These are phyloP conservation scores for Drosophila lacicola DNA, from an alignment of 2,888 invertebrate species.

Conservation along the genomic window DNA sequence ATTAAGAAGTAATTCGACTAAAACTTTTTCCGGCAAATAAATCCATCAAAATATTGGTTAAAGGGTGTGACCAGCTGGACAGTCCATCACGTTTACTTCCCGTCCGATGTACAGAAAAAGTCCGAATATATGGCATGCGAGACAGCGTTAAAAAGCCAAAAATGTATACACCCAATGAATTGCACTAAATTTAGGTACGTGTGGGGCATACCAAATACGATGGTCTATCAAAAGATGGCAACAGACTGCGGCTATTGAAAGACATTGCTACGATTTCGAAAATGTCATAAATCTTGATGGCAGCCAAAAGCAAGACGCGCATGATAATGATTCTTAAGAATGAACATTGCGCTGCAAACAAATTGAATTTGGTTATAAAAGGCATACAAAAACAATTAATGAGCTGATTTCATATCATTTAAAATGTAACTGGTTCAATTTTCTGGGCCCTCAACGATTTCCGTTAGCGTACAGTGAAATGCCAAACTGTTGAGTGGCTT, in stretches of 20 bases:
- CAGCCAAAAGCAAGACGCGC: conserved; percentile 51
- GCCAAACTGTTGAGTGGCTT: conserved; percentile 50
- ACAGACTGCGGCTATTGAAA: conserved; percentile 41
- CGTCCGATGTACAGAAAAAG: conserved; percentile 9
- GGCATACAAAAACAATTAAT: conserved; percentile 44
- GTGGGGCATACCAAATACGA: conserved; percentile 42
- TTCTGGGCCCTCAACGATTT: conserved; percentile 23
- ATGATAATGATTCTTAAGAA: conserved; percentile 56
- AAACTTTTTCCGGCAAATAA: conserved; percentile 26
- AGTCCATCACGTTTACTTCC: conserved; percentile 22
- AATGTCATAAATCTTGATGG: conserved; percentile 66
- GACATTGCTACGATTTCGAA: conserved; percentile 52
- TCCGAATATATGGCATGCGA: background rate
- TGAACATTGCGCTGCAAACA: background rate
- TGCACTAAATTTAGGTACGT: conserved; percentile 73
- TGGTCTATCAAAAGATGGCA: conserved; percentile 11
- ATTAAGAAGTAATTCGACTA: no score
- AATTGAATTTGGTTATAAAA: conserved; percentile 56
- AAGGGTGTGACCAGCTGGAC: conserved; percentile 55
- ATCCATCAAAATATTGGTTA: conserved; percentile 49
- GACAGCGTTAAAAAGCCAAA: conserved; percentile 14
- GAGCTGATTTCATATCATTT: conserved; percentile 33
- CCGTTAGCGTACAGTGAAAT: conserved; percentile 45
- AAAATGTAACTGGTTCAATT: conserved; percentile 64
- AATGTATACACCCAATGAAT: conserved; percentile 55